These are phyloP conservation scores for Dolichotis patagonum DNA, from an alignment of 2,113 vertebrate species.

Conservation along the genomic window DNA sequence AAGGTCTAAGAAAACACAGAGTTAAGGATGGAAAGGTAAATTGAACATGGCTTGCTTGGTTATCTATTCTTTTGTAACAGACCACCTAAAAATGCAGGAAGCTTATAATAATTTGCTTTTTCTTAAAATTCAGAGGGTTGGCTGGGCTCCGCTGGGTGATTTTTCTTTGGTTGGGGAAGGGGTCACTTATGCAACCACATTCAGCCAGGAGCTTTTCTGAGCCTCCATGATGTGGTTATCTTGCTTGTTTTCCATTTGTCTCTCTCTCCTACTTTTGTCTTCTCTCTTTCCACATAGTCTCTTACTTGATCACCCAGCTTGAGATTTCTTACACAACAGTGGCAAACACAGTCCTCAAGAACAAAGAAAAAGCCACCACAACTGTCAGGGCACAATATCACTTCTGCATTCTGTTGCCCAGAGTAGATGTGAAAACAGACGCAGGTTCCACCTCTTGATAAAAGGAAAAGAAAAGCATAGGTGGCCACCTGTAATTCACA, in stretches of 20 bases:
- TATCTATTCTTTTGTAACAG: neutral
- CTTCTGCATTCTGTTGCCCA: neutral
- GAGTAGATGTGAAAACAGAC: neutral
- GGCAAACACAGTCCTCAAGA: neutral
- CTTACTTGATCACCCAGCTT: too few relatives aligned
- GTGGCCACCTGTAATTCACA: neutral
- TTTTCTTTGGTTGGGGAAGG: neutral
- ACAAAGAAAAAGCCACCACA: neutral
- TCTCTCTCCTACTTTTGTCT: neutral
- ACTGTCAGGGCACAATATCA: accelerated
- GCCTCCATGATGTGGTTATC: neutral
- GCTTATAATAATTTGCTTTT: neutral
- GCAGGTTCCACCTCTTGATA: neutral
- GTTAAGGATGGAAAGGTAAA: neutral
- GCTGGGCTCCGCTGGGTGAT: neutral
- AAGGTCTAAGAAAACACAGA: neutral
- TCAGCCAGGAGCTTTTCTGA: neutral
- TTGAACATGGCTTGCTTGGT: neutral
- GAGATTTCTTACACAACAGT: neutral
- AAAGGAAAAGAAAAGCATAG: neutral
- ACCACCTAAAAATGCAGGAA: neutral
- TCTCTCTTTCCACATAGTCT: neutral
- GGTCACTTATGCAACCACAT: neutral
- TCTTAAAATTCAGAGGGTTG: neutral
- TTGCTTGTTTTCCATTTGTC: neutral